Base-by-base conservation (phyloP, 2,113 vertebrate species). In the Micromys minutus region DNA sequence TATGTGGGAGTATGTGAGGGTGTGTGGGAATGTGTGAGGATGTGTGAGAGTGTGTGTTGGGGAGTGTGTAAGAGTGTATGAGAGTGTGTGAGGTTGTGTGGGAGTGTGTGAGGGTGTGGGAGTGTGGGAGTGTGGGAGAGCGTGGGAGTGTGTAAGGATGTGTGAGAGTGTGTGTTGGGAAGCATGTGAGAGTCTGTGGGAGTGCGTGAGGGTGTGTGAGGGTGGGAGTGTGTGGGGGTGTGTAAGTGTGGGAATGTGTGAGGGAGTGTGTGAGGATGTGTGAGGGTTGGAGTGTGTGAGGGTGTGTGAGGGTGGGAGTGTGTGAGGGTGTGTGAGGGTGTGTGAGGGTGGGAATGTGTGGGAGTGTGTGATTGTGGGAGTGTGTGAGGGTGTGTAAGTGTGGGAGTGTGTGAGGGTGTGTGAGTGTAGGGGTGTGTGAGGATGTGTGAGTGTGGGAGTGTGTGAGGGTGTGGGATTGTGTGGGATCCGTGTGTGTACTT, bases 41-140 rank as follows among this genome's bases (percentile, higher is more conserved):
- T 2, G 42, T 21, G 5, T 13, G 85, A 1, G 1, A 17, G 3
- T 79, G 36, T 52, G 75, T 0, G 4, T 3, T n/a, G n/a, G n/a
- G n/a, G n/a, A n/a, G 39, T 11, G 13, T 36, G 21, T 57, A 26
- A 36, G 52, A 26, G 52, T 22, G 7, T 45, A 5, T 34, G 39
- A 1, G 16, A 11, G 8, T 63, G 61, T 67, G 17, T 50, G 5
- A 34, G 61, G 9, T 29, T 59, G 7, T 83, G 22, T 12, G 24
- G 2, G 71, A 74, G 45, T 36, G 1, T 52, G 16, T 77, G 76
- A 19, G 3, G 8, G 21, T 36, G 31, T 36, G 47, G 19, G 76
- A 34, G 29, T 79, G 29, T 19, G 39, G 2, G 47, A 52, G 7
- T 31, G 74, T 21, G 76, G 36, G 31, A 19, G 17, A 36, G 7